Base-by-base conservation (phyloP, 2,888 invertebrate species). In the Onchidella celtica region DNA sequence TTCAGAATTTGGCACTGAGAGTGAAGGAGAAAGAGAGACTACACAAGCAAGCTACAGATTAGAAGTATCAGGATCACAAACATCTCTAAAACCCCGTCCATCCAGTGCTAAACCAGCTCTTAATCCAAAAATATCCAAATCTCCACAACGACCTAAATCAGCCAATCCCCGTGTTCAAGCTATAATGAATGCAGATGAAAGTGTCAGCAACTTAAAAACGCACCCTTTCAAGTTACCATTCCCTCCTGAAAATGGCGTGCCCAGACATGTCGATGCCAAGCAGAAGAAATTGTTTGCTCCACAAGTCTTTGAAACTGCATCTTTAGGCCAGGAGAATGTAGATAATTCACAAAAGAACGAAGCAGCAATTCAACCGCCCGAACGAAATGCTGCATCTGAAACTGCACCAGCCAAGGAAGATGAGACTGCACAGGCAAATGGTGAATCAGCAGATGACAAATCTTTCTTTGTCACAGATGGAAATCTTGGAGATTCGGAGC, bases 241-340 rank as follows among this genome's bases (percentile, higher is more conserved):
- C 84, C 86, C 89, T 17, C 85, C 86, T 21, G 87, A 89, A 14
- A 66, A 85, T 61, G 89, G 90, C 0, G 84, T 87, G 4, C 89
- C 90, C 0, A 81, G 81, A 17, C 86, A 89, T 85, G 88, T 90
- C 0, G 87, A 86, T 29, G 81, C 82, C 17, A 85, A 83, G 63
- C 90, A 90, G 80, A 84, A 84, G 66, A 88, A 87, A 66, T 73
- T 90, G 14, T 91, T 90, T 83, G 84, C 89, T 34, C 86, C 87
- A 29, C 34, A 75, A 3, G 14, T 84, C 34, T 61, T 24, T 61
- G n/a, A n/a, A n/a, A n/a, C n/a, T n/a, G n/a, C n/a, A n/a, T n/a
- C n/a, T n/a, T n/a, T n/a, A n/a, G 57, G 32, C 1, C 59, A 73
- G 27, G 24, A n/a, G 4, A 24, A 32, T n/a, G 4, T 47, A 36